A percentile compares a stretch with the other conserved stretches of the same genome.
Conservation (phyloP, 2,797 vertebrate genomes). For the Sebastes dallii region DNA sequence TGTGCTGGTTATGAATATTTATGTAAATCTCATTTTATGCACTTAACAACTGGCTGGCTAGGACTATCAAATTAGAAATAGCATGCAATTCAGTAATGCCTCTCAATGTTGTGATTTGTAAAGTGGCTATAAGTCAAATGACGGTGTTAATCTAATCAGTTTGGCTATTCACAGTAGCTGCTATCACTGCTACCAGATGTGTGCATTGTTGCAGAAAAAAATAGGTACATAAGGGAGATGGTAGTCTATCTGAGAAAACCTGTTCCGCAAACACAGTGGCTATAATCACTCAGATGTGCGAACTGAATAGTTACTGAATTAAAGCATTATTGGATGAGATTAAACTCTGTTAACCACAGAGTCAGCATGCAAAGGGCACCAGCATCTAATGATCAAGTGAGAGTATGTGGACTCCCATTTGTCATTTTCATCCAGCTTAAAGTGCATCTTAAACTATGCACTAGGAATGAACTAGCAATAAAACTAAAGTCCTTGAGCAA, state of each 20-base stretch:
- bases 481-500: neutral
- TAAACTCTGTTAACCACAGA: neutral
- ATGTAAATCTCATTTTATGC: slow-evolving; percentile 40
- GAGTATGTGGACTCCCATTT: neutral
- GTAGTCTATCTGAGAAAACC: neutral
- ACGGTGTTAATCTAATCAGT: slow-evolving; percentile 33
- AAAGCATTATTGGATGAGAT: neutral
- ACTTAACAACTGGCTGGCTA: slow-evolving; percentile 26
- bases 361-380: neutral
- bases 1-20: slow-evolving; percentile 17
- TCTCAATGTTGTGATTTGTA: slow-evolving; percentile 19
- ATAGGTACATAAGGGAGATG: neutral
- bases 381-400: neutral
- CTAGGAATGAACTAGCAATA: neutral
- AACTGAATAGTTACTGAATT: neutral
- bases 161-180: slow-evolving; percentile 10
- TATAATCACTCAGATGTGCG: neutral
- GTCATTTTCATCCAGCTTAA: neutral
- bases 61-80: slow-evolving; percentile 30
- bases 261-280: neutral
- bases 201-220: slow-evolving; percentile 2
- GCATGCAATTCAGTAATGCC: slow-evolving; percentile 6
- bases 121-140: slow-evolving; percentile 37
- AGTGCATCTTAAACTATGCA: neutral
- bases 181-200: slow-evolving; percentile 7